These are phyloP conservation scores for Pammene aurita DNA, from an alignment of 2,888 invertebrate genomes.

Conservation along the genomic window DNA sequence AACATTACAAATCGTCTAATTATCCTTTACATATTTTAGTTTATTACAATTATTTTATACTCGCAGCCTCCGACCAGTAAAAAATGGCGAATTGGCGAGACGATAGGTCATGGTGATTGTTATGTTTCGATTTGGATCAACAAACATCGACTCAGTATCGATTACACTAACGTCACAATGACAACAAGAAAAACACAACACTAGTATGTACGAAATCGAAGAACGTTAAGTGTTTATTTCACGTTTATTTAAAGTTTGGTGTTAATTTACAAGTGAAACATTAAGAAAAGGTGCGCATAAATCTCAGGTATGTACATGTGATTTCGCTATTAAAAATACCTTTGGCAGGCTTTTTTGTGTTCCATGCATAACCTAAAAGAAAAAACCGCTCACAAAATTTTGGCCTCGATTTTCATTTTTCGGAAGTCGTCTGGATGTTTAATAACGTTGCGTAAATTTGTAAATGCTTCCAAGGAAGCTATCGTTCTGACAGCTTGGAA, in stretches of 20 bases:
- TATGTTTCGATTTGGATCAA: not conserved
- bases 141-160: slow-evolving; percentile 16
- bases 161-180: slow-evolving; percentile 28
- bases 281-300: slow-evolving; percentile 54
- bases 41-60: not conserved
- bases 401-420: slow-evolving; percentile 14
- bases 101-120: not conserved
- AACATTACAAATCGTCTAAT: not conserved
- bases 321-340: slow-evolving; percentile 25
- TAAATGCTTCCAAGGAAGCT: slow-evolving; percentile 8
- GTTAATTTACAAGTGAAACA: slow-evolving; percentile 76
- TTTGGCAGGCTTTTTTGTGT: slow-evolving; percentile 23
- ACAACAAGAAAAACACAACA: slow-evolving; percentile 42
- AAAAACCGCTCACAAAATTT: slow-evolving; percentile 39
- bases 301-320: slow-evolving; percentile 59
- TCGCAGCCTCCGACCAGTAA: not conserved
- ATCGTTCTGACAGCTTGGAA: not conserved
- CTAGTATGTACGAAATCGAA: slow-evolving; percentile 45
- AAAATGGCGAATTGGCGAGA: not conserved
- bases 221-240: slow-evolving; percentile 71
- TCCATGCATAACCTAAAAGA: slow-evolving; percentile 52
- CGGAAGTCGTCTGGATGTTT: not conserved
- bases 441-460: slow-evolving; percentile 33
- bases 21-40: not conserved
- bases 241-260: slow-evolving; percentile 70